Evolutionary conservation across 2,888 invertebrate genomes (phyloP).

Genomic region (Pardosa pseudoannulata): DNA sequence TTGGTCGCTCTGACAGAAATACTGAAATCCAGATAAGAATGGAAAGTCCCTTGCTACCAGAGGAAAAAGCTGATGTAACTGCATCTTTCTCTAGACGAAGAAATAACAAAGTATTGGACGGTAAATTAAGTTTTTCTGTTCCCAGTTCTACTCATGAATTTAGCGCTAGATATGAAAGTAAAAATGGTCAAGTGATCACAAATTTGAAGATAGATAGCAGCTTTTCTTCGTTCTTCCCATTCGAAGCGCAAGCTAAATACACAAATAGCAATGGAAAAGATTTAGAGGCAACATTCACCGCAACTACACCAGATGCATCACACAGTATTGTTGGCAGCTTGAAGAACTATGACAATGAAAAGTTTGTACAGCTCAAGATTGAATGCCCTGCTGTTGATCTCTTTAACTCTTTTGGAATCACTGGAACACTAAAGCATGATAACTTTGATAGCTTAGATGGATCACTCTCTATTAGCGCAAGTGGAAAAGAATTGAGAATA

Average conservation of each 20-base stretch:
- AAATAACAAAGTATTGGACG: conserved; percentile 30
- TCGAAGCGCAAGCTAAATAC: conserved; percentile 55
- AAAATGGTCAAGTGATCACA: conserved; percentile 36
- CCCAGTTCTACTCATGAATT: conserved; percentile 38
- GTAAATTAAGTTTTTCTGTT: conserved; percentile 18
- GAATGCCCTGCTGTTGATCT: conserved; percentile 33
- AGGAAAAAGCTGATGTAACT: conserved; percentile 8
- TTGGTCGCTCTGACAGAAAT: conserved; percentile 14
- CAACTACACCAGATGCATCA: conserved; percentile 21
- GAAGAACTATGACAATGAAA: conserved; percentile 62
- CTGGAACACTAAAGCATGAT: conserved; percentile 43
- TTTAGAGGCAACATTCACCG: conserved; percentile 33
- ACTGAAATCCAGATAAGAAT: conserved; percentile 25
- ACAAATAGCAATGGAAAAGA: conserved; percentile 58
- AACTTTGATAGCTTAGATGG: conserved; percentile 36
- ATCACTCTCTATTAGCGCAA: conserved; percentile 35
- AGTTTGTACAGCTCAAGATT: conserved; percentile 39
- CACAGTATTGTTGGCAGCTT: conserved; percentile 32
- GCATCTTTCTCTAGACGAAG: conserved; percentile 19
- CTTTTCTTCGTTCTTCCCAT: conserved; percentile 20
- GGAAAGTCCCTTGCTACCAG: conserved; percentile 36
- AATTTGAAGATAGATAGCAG: conserved; percentile 39
- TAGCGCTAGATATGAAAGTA: conserved; percentile 36
- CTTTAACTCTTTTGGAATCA: conserved; percentile 44
- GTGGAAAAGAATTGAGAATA: conserved; percentile 48